phyloP scores from a whole-genome alignment of 2,888 invertebrate genomes.

The Leptopilina drosophilae region DNA sequence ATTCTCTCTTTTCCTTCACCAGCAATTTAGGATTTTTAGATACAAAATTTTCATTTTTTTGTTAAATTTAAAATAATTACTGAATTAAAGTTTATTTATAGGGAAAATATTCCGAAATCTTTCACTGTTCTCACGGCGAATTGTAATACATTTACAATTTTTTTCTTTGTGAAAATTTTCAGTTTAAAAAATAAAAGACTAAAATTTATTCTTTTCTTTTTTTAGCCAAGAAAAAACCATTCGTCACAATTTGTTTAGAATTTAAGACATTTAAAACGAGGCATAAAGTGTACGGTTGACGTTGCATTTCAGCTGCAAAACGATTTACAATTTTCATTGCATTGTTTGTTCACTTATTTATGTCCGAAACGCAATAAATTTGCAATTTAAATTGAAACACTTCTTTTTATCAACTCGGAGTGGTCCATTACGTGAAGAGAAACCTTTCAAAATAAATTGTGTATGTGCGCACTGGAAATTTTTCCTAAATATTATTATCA shows the following conservation, averaged over 20 bases:
- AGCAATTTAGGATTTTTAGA: too few species aligned
- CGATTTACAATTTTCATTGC: slow-evolving; percentile 9
- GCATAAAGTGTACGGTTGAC: not conserved
- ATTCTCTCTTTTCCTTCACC: not conserved
- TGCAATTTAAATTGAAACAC: not conserved
- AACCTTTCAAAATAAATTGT: too few species aligned
- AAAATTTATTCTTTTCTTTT: too few species aligned
- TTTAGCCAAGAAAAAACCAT: not conserved
- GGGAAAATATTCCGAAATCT: too few species aligned
- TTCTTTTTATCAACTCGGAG: not conserved
- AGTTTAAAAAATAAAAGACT: too few species aligned
- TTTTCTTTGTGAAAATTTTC: not conserved
- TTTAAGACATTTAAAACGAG: not conserved
- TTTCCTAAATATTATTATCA: too few species aligned
- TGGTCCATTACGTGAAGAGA: not conserved
- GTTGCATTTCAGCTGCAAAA: not conserved
- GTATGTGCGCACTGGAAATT: too few species aligned
- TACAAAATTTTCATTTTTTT: too few species aligned
- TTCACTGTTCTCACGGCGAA: too few species aligned
- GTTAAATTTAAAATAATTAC: too few species aligned
- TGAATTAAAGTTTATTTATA: too few species aligned
- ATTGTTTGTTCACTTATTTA: slow-evolving; percentile 1
- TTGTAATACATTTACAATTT: too few species aligned
- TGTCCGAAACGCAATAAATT: not conserved
- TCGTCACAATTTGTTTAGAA: not conserved